Evolutionary conservation across 2,113 vertebrate species (phyloP), one percentile per base, ranked within the genome.

Genomic region (Dendrocopos noguchii): DNA sequence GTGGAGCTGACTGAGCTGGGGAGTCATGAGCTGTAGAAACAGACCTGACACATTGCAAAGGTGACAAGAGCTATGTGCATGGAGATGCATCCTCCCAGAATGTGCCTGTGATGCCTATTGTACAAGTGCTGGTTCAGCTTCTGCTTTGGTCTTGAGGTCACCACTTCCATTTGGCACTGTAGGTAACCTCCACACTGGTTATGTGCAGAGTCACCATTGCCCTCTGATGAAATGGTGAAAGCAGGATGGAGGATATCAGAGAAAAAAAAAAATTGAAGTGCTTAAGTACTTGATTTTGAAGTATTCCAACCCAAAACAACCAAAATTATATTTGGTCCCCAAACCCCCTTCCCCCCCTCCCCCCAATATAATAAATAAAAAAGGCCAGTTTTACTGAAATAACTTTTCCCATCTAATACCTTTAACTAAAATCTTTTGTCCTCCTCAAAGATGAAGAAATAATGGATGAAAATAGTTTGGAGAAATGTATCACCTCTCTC

Each of bases 81-180:
- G 46, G 59, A 67, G 33, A 44, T 55, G 52, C 34, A 20, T 31
- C 12, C 46, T 75, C 28, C 80, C 44, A 39, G 68, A 22, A 56
- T 16, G 68, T 65, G 52, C 44, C 3, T 70, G 52, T 18, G 24
- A n/a, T 28, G 60, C 47, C 29, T 28, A n/a, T 67, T 56, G 55
- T 31, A 18, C 19, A 50, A 29, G 22, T 44, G 55, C 39, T 67
- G 27, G 16, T 78, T 63, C 72, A 78, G 65, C 47, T 67, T 73
- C 47, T 67, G 52, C n/a, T 70, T 75, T 65, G 33, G 39, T 36
- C 57, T 70, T 75, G 27, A 21, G 74, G 61, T 75, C 36, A 57
- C 9, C 20, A 6, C 28, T 2, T 4, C 19, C 31, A 13, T 36
- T 56, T 57, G 27, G 46, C 5, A 47, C 65, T 1, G 0, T 50